Evolutionary conservation across 1,140 invertebrate genomes (phyloP).

Genomic region (Bemisia tabaci): DNA sequence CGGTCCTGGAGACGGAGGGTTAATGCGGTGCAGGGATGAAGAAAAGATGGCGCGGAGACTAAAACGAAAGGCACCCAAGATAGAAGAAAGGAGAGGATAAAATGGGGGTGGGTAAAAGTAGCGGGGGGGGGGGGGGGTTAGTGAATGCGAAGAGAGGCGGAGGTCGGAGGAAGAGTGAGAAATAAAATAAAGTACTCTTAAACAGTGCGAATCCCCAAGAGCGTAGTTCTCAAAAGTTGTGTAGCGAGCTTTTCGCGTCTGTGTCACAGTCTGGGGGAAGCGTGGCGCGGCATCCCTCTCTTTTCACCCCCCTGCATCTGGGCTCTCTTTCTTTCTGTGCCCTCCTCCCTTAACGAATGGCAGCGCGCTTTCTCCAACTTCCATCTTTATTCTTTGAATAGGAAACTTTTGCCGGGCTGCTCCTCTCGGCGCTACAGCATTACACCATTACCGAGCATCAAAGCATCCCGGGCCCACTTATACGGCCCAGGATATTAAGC

Average conservation of each 20-base stretch:
- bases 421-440: neutral
- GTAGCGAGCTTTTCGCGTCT: neutral
- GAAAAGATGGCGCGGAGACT: neutral
- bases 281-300: too few relatives aligned
- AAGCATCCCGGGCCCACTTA: neutral
- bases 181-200: neutral
- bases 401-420: neutral
- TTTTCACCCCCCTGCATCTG: neutral
- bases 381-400: neutral
- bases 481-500: neutral
- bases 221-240: neutral
- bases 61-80: neutral
- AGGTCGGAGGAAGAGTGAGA: neutral
- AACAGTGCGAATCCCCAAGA: neutral
- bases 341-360: too few relatives aligned
- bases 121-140: neutral
- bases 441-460: neutral
- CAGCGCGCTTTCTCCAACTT: neutral
- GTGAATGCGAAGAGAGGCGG: neutral
- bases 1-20: neutral
- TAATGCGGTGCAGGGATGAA: constrained; percentile 2
- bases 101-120: neutral
- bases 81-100: neutral
- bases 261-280: neutral
- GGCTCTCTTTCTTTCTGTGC: neutral